phyloP scores from a whole-genome alignment of 2,113 vertebrate species.

The Corythornis cristatus region DNA sequence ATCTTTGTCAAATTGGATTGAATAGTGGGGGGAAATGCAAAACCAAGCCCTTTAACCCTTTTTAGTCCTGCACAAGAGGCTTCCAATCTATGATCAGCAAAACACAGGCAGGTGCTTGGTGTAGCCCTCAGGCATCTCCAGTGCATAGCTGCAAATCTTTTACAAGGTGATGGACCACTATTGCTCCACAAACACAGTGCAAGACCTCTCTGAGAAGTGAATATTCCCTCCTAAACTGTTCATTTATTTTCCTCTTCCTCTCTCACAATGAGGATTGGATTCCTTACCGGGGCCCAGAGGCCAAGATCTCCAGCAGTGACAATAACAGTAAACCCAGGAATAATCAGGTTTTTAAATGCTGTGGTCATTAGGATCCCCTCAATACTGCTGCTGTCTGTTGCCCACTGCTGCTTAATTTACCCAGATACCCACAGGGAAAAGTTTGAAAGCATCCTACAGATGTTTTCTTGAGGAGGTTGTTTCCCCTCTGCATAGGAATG shows the following conservation, averaged over 20 bases:
- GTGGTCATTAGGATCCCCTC: neutral
- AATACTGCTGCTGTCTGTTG: neutral
- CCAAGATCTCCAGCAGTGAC: neutral
- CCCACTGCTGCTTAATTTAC: neutral
- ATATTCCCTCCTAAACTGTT: neutral
- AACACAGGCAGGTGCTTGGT: neutral
- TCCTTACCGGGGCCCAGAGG: neutral
- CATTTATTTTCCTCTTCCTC: neutral
- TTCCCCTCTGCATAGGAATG: neutral
- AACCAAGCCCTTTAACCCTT: neutral
- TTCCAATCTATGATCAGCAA: fast-evolving
- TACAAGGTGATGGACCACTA: neutral
- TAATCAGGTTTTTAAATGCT: neutral
- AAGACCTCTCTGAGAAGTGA: neutral
- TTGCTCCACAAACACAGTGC: fast-evolving
- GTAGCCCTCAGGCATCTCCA: neutral
- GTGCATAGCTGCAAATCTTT: neutral
- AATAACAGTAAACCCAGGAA: neutral
- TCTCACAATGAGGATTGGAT: neutral
- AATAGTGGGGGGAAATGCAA: neutral
- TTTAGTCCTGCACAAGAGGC: neutral
- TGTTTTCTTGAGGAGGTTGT: neutral
- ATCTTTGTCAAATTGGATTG: neutral
- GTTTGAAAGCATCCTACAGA: neutral
- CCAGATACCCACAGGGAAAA: neutral